phyloP scores from a whole-genome alignment of 1,140 invertebrate species.

The Stegodyphus dumicola region DNA sequence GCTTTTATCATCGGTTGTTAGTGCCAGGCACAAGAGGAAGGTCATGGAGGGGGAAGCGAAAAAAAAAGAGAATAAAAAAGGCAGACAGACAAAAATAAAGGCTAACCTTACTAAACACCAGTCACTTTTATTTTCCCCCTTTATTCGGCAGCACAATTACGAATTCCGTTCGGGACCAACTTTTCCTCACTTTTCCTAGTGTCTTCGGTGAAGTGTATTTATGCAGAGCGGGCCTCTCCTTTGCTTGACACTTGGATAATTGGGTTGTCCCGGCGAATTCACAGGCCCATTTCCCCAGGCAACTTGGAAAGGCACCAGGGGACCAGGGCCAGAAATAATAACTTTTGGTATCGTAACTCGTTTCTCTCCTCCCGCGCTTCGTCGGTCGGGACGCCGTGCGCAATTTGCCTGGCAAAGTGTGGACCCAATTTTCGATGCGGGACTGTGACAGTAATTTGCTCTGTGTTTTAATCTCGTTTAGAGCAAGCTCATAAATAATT shows the following conservation, averaged over 20 bases:
- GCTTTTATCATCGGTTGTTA: conserved; percentile 40
- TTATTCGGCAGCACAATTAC: conserved; percentile 54
- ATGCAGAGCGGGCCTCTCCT: conserved; percentile 47
- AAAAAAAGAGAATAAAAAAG: conserved; percentile 25
- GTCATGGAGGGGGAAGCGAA: neutral
- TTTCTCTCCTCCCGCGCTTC: conserved; percentile 26
- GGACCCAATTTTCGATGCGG: conserved; percentile 62
- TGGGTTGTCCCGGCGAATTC: conserved; percentile 57
- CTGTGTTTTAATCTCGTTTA: conserved; percentile 62
- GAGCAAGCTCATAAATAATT: conserved; percentile 62
- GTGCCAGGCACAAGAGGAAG: neutral
- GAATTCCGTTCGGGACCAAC: conserved; percentile 56
- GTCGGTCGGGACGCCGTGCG: conserved; percentile 34
- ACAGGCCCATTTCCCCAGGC: conserved; percentile 44
- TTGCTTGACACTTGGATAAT: conserved; percentile 60
- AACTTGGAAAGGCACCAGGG: conserved; percentile 16
- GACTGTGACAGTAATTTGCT: conserved; percentile 62
- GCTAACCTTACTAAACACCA: conserved; percentile 50
- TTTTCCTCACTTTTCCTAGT: conserved; percentile 46
- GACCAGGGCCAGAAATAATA: conserved; percentile 59
- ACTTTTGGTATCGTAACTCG: conserved; percentile 61
- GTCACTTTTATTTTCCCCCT: conserved; percentile 43
- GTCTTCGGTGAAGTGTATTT: conserved; percentile 57
- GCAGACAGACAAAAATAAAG: conserved; percentile 25
- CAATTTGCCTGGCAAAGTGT: conserved; percentile 56